Evolutionary conservation across 2,113 vertebrate genomes (phyloP), one percentile per base, ranked within the genome.

Genomic region (Percopsis transmontana): DNA sequence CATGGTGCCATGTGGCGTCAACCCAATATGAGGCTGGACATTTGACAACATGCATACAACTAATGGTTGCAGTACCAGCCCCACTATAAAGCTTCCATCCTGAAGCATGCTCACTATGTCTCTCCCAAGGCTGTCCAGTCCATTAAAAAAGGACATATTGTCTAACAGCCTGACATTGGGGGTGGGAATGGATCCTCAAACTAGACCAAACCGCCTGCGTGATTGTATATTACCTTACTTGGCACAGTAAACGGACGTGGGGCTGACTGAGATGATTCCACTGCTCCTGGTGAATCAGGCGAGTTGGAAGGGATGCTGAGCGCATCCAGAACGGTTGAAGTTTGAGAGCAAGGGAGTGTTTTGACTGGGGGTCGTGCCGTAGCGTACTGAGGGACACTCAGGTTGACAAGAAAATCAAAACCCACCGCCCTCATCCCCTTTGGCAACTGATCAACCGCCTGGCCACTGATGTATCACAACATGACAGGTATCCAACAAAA

Each of bases 261-360:
- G 54, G 48, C 18, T 60, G 59, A 82, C 67, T 88, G 88, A 90
- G 87, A 90, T 88, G 87, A 88, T 76, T 83, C 63, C 80, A 86
- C 87, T 87, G 69, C 66, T 57, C 74, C 58, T 68, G 51, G 16
- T 70, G 70, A 38, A 73, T 55, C 68, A 86, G 78, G 66, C 66
- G 62, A 66, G 65, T 41, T 20, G 14, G 52, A 55, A 40, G 20
- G 75, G 44, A 68, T 54, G 68, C 59, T 48, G 47, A 74, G 24
- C 51, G 2, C 19, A 54, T 58, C 61, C 20, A 57, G 39, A 38
- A 76, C 24, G 76, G 44, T 52, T 61, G 66, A 85, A 75, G n/a
- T n/a, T n/a, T n/a, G n/a, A n/a, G 73, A 56, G 19, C 3, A 61
- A 48, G 18, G 14, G 52, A 72, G 63, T 0, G 12, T 67, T 77